Conservation (phyloP, 2,113 vertebrate species). For the Narcine bancroftii region DNA sequence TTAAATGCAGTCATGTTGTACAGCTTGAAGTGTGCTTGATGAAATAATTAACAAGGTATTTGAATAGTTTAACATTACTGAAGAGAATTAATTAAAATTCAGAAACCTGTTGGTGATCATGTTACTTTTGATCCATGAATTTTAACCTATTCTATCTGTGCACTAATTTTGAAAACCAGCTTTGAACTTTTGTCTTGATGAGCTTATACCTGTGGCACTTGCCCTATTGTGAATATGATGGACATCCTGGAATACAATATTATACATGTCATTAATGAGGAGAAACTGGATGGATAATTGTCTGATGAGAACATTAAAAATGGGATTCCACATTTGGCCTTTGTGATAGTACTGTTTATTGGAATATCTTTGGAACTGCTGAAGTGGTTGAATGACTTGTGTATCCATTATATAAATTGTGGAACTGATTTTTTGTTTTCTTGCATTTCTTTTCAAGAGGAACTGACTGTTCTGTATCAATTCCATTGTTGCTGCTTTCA, state of each 20-base stretch:
- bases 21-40: background rate
- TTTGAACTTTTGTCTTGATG: background rate
- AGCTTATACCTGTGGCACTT: background rate
- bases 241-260: background rate
- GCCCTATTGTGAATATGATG: background rate
- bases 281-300: background rate
- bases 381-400: background rate
- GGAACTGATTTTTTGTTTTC: background rate
- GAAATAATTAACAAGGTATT: background rate
- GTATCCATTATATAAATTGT: background rate
- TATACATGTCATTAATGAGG: background rate
- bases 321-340: background rate
- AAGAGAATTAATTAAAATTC: background rate
- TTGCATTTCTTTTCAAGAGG: background rate
- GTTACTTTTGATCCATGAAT: background rate
- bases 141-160: background rate
- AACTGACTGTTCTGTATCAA: background rate
- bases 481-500: background rate
- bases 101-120: background rate
- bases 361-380: background rate
- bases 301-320: background rate
- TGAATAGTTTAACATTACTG: background rate
- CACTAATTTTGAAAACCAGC: background rate
- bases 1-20: background rate
- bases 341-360: background rate